Percentiles rank a stretch among this genome's conserved stretches.
phyloP scores from a whole-genome alignment of 2,113 vertebrate species.

The Lophius piscatorius region DNA sequence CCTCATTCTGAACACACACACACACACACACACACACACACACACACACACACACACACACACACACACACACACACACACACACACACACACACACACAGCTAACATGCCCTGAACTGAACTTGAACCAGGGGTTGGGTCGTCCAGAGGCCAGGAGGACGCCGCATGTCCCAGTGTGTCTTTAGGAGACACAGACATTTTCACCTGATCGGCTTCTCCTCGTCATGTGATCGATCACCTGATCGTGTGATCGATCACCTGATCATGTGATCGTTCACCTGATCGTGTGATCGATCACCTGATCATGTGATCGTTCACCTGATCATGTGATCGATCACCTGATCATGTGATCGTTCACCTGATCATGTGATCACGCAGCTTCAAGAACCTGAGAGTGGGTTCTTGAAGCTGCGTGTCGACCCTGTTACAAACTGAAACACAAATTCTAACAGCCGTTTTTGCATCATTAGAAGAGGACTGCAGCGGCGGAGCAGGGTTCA shows the following conservation, averaged over 20 bases:
- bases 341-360: no score
- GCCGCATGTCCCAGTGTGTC: not conserved
- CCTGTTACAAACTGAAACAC: no score
- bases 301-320: not conserved
- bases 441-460: no score
- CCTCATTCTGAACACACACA: not conserved
- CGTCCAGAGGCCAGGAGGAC: conserved; percentile 28
- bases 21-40: conserved; percentile 9
- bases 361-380: no score
- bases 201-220: not conserved
- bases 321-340: no score
- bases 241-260: not conserved
- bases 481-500: no score
- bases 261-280: not conserved
- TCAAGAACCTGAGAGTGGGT: no score
- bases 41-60: not conserved
- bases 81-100: conserved; percentile 9
- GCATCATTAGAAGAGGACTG: no score
- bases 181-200: conserved; percentile 7
- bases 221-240: not conserved
- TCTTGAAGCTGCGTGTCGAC: no score
- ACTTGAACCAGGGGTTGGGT: conserved; percentile 66
- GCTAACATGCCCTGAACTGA: conserved; percentile 60
- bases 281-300: not conserved
- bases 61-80: conserved; percentile 11